Base-by-base conservation (phyloP, 2,888 invertebrate genomes). In the Stenurella melanura region DNA sequence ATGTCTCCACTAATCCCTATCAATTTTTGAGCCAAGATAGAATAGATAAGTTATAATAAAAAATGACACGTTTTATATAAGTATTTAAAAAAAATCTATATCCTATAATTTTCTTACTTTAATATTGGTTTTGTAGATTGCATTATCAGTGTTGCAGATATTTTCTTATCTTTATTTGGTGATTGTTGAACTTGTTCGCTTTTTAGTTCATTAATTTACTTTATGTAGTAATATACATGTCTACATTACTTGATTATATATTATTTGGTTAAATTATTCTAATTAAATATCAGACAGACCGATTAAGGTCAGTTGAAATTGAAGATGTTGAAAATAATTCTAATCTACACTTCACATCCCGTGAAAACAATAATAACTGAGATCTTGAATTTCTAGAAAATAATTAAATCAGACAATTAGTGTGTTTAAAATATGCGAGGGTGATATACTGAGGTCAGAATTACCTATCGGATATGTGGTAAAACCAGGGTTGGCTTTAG, bases 61-160 rank as follows among this genome's bases (percentile, higher is more conserved):
- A 26, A 1, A 26, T 26, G 21, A 3, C 21, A 26, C 1, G 4
- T 26, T 26, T 26, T 26, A 4, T 26, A 26, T 26, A 26, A 26
- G 21, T 26, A 26, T 26, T 26, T 26, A 3, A 26, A 3, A 4
- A 3, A 26, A 26, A 26, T 26, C 21, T 26, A 26, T 26, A 26
- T 26, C 21, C 11, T 42, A 42, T 12, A 17, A 57, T 18, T n/a
- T n/a, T n/a, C n/a, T 57, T 57, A 18, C 10, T 10, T 57, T n/a
- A 57, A 17, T 57, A 17, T 58, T 19, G 12, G 12, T 19, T 10
- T 58, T 19, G 12, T 58, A 58, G 19, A 18, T 58, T 58, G 58
- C 58, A 58, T 58, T 58, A 58, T 58, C 58, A 58, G 58, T 58
- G 5, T 15, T 19, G 21, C 21, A 58, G 58, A 58, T 58, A 57